Evolutionary conservation across 2,113 vertebrate genomes (phyloP).

Genomic region (Tinamus guttatus): DNA sequence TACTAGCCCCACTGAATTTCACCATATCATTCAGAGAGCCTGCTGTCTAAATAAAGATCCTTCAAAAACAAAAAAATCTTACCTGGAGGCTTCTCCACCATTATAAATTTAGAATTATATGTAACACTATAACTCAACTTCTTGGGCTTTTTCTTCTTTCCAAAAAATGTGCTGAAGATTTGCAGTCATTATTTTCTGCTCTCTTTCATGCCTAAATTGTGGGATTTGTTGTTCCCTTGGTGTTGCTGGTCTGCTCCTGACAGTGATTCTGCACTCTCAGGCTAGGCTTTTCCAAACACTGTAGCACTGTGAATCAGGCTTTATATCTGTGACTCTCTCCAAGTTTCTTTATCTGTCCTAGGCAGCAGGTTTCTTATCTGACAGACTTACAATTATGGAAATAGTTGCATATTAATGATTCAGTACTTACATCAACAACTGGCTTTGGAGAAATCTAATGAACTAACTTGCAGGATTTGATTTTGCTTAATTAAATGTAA

Average conservation of each 20-base stretch:
- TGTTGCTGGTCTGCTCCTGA: slow-evolving; percentile 13
- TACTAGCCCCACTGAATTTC: not conserved
- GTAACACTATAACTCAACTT: not conserved
- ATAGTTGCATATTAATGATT: slow-evolving; percentile 79
- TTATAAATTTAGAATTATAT: not conserved
- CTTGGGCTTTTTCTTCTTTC: not conserved
- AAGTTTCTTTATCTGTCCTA: slow-evolving; percentile 77
- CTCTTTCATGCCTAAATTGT: not conserved
- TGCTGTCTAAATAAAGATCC: not conserved
- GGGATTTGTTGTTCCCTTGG: slow-evolving; percentile 8
- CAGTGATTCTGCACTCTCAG: slow-evolving; percentile 49
- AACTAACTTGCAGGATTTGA: slow-evolving; percentile 76
- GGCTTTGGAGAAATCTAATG: slow-evolving; percentile 81
- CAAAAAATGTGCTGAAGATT: not conserved
- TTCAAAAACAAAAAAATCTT: not conserved
- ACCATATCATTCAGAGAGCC: not conserved
- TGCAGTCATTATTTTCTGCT: not conserved
- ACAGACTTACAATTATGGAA: slow-evolving; percentile 77
- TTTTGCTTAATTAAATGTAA: slow-evolving; percentile 83
- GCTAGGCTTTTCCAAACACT: slow-evolving; percentile 31
- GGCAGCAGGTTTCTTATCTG: slow-evolving; percentile 80
- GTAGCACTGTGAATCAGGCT: slow-evolving; percentile 28
- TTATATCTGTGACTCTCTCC: slow-evolving; percentile 74
- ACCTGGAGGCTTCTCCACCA: not conserved
- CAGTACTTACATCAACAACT: slow-evolving; percentile 79